These are phyloP conservation scores for Hydrolagus colliei DNA, from an alignment of 2,797 vertebrate genomes.

Conservation along the genomic window DNA sequence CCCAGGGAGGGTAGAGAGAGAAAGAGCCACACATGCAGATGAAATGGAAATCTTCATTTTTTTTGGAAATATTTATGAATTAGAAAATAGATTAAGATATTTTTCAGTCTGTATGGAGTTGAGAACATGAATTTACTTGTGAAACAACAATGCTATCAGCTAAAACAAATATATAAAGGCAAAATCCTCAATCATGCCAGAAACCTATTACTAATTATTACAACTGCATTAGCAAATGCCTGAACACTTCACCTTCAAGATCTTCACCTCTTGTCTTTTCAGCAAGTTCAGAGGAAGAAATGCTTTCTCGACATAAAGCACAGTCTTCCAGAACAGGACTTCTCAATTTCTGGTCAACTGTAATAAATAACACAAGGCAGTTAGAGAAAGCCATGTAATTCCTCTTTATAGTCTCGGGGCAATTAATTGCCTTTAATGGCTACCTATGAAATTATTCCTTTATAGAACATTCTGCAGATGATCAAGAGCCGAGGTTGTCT, in stretches of 20 bases:
- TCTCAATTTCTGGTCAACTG: constrained; percentile 70
- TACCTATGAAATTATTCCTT: not conserved
- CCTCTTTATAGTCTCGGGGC: not conserved
- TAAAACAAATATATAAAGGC: no score
- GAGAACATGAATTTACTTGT: no score
- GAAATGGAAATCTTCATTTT: not conserved
- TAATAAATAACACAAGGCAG: constrained; percentile 37
- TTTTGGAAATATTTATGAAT: no score
- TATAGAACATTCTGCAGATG: not conserved
- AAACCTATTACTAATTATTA: not conserved
- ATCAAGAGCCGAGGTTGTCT: not conserved
- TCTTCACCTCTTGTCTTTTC: constrained; percentile 84
- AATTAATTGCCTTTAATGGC: not conserved
- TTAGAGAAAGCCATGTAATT: not conserved
- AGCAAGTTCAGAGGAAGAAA: constrained; percentile 83
- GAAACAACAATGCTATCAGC: no score
- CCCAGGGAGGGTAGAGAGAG: not conserved
- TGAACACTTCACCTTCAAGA: constrained; percentile 73
- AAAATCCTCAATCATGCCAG: no score
- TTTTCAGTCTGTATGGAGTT: no score
- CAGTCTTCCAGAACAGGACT: constrained; percentile 84
- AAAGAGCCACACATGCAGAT: not conserved
- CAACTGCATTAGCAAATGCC: not conserved
- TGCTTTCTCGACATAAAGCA: constrained; percentile 85
- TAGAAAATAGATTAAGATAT: no score